These are phyloP conservation scores for Eupeodes latifasciatus DNA, from an alignment of 2,888 invertebrate genomes.

Conservation along the genomic window DNA sequence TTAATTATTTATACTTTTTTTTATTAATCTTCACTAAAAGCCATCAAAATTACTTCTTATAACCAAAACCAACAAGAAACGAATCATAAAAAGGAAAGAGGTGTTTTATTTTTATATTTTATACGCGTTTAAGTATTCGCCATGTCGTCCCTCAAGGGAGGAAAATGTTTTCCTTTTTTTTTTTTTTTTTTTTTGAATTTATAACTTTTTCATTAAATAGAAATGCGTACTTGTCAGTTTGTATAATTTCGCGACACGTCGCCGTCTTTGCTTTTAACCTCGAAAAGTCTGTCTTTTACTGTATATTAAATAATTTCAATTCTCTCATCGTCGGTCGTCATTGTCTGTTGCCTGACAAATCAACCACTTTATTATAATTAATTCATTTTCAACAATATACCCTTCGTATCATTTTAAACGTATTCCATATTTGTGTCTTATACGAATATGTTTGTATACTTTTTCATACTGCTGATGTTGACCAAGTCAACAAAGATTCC, in stretches of 20 bases:
- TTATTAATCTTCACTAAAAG: constrained; percentile 9
- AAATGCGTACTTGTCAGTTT: background rate
- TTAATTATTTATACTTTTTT: background rate
- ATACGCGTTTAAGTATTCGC: background rate
- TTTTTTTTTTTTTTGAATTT: background rate
- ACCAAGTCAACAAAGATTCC: constrained; percentile 54
- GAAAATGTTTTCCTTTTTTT: too few species aligned
- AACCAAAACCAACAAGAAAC: background rate
- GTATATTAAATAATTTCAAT: background rate
- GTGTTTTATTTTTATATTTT: background rate
- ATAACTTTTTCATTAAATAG: constrained; percentile 22
- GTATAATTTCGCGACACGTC: background rate
- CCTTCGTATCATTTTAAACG: constrained; percentile 21
- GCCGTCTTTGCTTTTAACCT: background rate
- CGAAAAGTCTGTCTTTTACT: background rate
- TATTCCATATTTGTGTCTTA: constrained; percentile 47
- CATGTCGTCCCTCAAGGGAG: background rate
- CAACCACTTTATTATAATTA: constrained; percentile 11
- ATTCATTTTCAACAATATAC: constrained; percentile 34
- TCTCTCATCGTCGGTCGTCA: background rate
- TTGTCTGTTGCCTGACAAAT: background rate
- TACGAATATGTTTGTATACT: background rate
- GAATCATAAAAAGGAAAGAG: background rate
- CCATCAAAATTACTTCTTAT: background rate
- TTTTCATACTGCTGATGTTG: constrained; percentile 20